Percentiles rank a stretch among this genome's conserved stretches.
These are phyloP conservation scores for Babylonia areolata DNA, from an alignment of 1,140 invertebrate genomes.

Conservation along the genomic window DNA sequence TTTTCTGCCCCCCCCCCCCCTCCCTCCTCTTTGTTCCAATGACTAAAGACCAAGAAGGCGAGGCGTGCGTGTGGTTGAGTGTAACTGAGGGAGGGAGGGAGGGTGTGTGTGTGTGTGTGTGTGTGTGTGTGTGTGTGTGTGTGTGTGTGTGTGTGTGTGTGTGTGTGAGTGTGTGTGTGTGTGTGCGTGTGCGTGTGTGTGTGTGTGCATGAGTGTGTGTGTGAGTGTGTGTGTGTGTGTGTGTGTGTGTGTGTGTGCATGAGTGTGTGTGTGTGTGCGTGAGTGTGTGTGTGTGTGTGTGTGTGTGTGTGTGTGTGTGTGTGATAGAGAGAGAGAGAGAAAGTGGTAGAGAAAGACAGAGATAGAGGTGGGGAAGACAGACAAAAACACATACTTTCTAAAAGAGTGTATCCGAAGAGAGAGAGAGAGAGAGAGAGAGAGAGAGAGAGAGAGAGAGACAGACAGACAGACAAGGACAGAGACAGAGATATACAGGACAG, in stretches of 20 bases:
- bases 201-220: background rate
- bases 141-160: conserved; percentile 9
- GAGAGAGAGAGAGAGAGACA: background rate
- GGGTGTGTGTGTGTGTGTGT: conserved; percentile 14
- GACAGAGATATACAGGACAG: too few relatives aligned
- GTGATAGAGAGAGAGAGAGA: too few relatives aligned
- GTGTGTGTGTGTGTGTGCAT: conserved; percentile 18
- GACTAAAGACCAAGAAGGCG: too few relatives aligned
- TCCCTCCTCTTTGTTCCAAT: too few relatives aligned
- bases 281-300: background rate
- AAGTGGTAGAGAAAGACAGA: too few relatives aligned
- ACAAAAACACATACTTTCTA: too few relatives aligned
- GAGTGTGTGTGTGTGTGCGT: conserved; percentile 7
- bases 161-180: background rate
- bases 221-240: conserved; percentile 22
- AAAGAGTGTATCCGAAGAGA: too few relatives aligned
- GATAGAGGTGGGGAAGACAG: too few relatives aligned
- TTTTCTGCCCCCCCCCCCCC: too few relatives aligned
- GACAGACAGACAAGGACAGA: too few relatives aligned
- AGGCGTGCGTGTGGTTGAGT: background rate
- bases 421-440: background rate
- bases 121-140: conserved; percentile 14
- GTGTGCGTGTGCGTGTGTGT: background rate
- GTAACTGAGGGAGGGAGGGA: background rate
- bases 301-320: too few relatives aligned